These are phyloP conservation scores for Norana najaformis DNA, from an alignment of 2,888 invertebrate genomes.

Conservation along the genomic window DNA sequence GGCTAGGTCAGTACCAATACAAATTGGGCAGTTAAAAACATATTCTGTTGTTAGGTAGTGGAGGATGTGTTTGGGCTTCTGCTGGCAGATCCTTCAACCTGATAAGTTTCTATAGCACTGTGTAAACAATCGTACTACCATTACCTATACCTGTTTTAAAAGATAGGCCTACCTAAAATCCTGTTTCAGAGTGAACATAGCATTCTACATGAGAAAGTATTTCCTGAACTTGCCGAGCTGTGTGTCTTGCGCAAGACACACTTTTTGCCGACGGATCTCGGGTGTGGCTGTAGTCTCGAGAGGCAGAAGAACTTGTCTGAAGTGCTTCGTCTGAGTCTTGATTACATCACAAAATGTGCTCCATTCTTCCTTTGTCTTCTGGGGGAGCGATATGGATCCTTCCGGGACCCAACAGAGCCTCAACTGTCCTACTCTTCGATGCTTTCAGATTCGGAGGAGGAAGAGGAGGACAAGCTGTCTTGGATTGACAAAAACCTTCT, in stretches of 20 bases:
- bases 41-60: no score
- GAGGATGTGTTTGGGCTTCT: no score
- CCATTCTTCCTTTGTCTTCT: slow-evolving; percentile 58
- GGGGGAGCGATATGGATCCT: slow-evolving; percentile 58
- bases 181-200: slow-evolving; percentile 42
- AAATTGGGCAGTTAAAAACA: no score
- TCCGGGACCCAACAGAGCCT: slow-evolving; percentile 47
- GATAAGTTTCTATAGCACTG: no score
- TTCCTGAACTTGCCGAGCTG: slow-evolving; percentile 51
- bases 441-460: not conserved
- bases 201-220: slow-evolving; percentile 47
- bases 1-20: no score
- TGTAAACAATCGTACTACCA: no score
- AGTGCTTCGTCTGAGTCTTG: slow-evolving; percentile 45
- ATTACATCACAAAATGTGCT: slow-evolving; percentile 51
- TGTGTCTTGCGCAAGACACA: slow-evolving; percentile 52
- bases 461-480: not conserved
- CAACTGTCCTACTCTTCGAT: slow-evolving; percentile 22
- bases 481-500: not conserved
- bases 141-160: not conserved
- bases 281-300: slow-evolving; percentile 46
- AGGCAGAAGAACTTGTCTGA: slow-evolving; percentile 25
- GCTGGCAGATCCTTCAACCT: no score
- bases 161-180: no score
- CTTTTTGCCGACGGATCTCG: slow-evolving; percentile 55